Percentiles rank a stretch among this genome's conserved stretches.
phyloP scores from a whole-genome alignment of 1,140 invertebrate species.

The Archegozetes longisetosus region DNA sequence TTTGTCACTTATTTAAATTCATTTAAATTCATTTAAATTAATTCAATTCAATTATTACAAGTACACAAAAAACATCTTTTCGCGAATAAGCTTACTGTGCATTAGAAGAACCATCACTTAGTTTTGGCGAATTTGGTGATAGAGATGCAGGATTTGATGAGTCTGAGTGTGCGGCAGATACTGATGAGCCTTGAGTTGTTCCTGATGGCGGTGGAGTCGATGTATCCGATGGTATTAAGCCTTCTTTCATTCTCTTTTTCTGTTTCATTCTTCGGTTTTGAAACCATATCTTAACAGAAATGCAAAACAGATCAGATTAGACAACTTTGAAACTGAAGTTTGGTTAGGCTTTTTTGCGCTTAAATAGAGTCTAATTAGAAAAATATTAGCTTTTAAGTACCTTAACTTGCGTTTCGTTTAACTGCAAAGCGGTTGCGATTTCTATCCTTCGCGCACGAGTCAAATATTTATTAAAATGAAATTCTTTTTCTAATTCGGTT shows the following conservation, averaged over 20 bases:
- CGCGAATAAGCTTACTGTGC: neutral
- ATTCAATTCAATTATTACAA: neutral
- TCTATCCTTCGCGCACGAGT: constrained; percentile 89
- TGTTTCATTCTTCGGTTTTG: constrained; percentile 30
- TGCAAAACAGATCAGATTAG: neutral
- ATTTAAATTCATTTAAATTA: neutral
- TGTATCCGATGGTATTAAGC: constrained; percentile 13
- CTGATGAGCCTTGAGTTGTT: neutral
- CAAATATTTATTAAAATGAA: constrained; percentile 98
- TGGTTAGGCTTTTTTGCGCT: neutral
- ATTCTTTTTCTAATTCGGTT: constrained; percentile 96
- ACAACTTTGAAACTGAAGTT: neutral
- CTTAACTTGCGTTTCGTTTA: constrained; percentile 82
- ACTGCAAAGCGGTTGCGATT: constrained; percentile 82
- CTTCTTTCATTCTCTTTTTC: constrained; percentile 40
- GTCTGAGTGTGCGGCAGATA: constrained; percentile 9
- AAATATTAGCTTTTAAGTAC: constrained; percentile 3
- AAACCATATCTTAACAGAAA: constrained; percentile 30
- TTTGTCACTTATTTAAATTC: neutral
- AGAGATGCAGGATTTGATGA: constrained; percentile 13
- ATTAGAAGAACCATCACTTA: constrained; percentile 4
- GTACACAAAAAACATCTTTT: neutral
- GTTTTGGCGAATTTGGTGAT: constrained; percentile 11
- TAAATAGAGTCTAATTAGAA: neutral
- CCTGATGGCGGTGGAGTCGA: constrained; percentile 8